Conservation (phyloP, 1,140 invertebrate species). For the Popillia japonica region DNA sequence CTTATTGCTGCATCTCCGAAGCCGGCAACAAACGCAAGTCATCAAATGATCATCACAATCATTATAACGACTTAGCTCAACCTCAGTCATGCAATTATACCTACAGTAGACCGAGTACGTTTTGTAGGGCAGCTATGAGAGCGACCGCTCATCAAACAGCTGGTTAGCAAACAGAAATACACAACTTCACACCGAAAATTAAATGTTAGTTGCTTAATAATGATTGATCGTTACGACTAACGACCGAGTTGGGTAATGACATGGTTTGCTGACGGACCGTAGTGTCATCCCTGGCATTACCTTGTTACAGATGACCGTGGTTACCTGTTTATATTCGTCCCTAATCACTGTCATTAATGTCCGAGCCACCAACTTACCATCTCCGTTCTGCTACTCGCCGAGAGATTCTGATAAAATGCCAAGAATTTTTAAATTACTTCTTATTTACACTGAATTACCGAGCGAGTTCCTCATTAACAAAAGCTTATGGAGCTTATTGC, state of each 20-base stretch:
- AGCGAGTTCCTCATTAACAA: too few relatives aligned
- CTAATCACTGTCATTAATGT: constrained; percentile 49
- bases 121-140: not conserved
- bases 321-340: constrained; percentile 48
- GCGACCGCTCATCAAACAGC: constrained; percentile 41
- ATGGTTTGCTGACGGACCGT: constrained; percentile 48
- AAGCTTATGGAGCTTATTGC: too few relatives aligned
- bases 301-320: constrained; percentile 45
- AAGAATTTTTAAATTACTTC: constrained; percentile 37
- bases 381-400: not conserved
- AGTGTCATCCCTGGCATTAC: constrained; percentile 52
- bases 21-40: constrained; percentile 47
- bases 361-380: constrained; percentile 3
- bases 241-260: constrained; percentile 50
- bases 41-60: constrained; percentile 52
- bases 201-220: constrained; percentile 51
- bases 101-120: constrained; percentile 42
- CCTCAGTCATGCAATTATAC: constrained; percentile 51
- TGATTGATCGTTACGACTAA: constrained; percentile 52
- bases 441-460: too few relatives aligned
- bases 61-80: constrained; percentile 49
- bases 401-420: constrained; percentile 14
- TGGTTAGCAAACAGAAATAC: constrained; percentile 43
- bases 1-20: constrained; percentile 44
- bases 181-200: constrained; percentile 49